Conservation (phyloP, 2,113 vertebrate genomes). For the Hippocampus abdominalis region DNA sequence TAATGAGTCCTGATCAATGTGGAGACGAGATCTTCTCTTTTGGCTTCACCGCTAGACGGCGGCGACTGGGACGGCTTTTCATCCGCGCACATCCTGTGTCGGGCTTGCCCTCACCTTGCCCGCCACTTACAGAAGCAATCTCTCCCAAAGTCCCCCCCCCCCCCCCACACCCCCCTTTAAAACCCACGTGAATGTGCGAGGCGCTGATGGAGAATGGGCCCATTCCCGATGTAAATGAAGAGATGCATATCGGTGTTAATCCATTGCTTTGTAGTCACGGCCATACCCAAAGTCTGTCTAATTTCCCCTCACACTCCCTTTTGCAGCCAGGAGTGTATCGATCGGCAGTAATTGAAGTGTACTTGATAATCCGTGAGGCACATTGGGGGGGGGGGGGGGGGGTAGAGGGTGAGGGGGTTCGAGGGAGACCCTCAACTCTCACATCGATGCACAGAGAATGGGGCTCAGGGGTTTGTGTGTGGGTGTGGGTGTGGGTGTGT, state of each 20-base stretch:
- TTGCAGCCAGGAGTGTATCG: slow-evolving; percentile 79
- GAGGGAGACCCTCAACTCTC: slow-evolving; percentile 73
- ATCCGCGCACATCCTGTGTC: slow-evolving; percentile 69
- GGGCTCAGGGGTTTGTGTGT: slow-evolving; percentile 50
- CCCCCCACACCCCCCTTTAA: slow-evolving; percentile 37
- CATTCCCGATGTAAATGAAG: slow-evolving; percentile 80
- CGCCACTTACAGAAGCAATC: slow-evolving; percentile 80
- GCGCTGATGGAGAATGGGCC: slow-evolving; percentile 69
- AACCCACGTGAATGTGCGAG: slow-evolving; percentile 65
- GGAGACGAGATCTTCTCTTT: slow-evolving; percentile 41
- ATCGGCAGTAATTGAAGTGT: slow-evolving; percentile 82
- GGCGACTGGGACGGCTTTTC: slow-evolving; percentile 58
- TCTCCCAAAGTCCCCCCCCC: slow-evolving; percentile 75
- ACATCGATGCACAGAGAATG: slow-evolving; percentile 72
- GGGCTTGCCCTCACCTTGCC: slow-evolving; percentile 76
- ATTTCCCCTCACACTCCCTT: slow-evolving; percentile 77
- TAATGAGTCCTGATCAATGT: slow-evolving; percentile 43
- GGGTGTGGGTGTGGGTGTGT: slow-evolving; percentile 54
- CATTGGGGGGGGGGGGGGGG: slow-evolving; percentile 45
- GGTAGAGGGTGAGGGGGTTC: background rate
- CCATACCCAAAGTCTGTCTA: slow-evolving; percentile 79
- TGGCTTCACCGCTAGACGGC: slow-evolving; percentile 36
- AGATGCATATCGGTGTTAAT: slow-evolving; percentile 83
- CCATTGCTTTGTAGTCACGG: slow-evolving; percentile 82
- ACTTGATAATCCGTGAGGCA: slow-evolving; percentile 81